Evolutionary conservation across 1,140 invertebrate genomes (phyloP).

Genomic region (Bathynomus jamesi): DNA sequence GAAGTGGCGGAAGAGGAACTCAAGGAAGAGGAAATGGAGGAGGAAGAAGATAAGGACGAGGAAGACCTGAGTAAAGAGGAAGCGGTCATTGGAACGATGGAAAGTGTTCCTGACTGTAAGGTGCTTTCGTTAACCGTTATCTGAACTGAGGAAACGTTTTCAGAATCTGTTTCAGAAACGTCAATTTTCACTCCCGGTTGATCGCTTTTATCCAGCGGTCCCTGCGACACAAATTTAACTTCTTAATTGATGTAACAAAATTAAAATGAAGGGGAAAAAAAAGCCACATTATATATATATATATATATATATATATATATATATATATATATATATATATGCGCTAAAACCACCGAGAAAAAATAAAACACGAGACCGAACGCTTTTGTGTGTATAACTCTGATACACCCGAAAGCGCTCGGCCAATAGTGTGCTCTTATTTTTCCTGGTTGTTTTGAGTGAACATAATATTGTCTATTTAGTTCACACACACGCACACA

Average conservation of each 20-base stretch:
- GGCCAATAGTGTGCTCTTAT: too few relatives aligned
- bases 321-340: not conserved
- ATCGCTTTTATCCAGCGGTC: not conserved
- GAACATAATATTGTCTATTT: too few relatives aligned
- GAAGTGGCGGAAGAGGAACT: not conserved
- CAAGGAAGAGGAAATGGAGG: not conserved
- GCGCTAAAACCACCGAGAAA: not conserved
- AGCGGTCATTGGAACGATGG: not conserved
- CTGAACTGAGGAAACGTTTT: not conserved
- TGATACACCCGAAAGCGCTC: too few relatives aligned
- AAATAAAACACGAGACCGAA: not conserved
- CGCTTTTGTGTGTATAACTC: constrained; percentile 1
- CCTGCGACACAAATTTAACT: not conserved
- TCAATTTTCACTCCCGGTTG: not conserved
- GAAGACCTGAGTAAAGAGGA: not conserved
- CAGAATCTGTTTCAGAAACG: not conserved
- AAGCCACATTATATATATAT: not conserved
- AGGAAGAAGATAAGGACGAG: not conserved
- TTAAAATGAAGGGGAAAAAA: not conserved
- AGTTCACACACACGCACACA: too few relatives aligned
- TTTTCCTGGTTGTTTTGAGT: too few relatives aligned
- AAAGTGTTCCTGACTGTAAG: not conserved
- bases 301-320: constrained; percentile 5
- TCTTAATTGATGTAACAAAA: not conserved
- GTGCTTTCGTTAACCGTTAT: not conserved